A percentile compares a stretch with the other conserved stretches of the same genome.
phyloP scores from a whole-genome alignment of 2,113 vertebrate species.

The Corydoras sp. region DNA sequence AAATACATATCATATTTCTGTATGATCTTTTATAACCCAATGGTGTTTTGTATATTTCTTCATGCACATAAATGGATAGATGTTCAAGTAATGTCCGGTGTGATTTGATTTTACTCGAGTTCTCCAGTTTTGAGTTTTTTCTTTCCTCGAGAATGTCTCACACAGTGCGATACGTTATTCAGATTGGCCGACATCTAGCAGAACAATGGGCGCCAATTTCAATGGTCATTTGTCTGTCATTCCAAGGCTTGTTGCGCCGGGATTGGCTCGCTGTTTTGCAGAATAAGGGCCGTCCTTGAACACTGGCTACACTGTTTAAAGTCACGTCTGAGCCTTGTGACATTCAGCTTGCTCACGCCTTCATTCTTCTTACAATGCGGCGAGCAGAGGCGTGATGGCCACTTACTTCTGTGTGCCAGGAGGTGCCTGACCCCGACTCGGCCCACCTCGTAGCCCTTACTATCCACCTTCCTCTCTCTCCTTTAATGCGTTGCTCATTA shows the following conservation, averaged over 20 bases:
- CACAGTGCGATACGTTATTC: slow-evolving; percentile 8
- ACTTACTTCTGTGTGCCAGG: slow-evolving; percentile 43
- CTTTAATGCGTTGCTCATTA: not conserved
- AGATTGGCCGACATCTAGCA: not conserved
- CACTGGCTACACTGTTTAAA: slow-evolving; percentile 41
- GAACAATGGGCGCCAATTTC: slow-evolving; percentile 19
- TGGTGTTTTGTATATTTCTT: too few species aligned
- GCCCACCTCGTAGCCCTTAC: slow-evolving; percentile 29
- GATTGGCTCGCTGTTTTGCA: slow-evolving; percentile 33
- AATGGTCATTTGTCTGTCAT: slow-evolving; percentile 25
- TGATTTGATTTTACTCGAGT: too few species aligned
- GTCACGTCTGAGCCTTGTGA: slow-evolving; percentile 41
- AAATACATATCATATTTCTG: too few species aligned
- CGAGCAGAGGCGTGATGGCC: slow-evolving; percentile 28
- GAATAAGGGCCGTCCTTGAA: slow-evolving; percentile 31
- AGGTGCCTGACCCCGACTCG: slow-evolving; percentile 35
- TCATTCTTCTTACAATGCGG: slow-evolving; percentile 39
- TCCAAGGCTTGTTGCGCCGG: slow-evolving; percentile 17
- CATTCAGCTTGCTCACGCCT: slow-evolving; percentile 36
- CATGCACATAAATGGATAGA: too few species aligned
- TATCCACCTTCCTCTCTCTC: slow-evolving; percentile 12
- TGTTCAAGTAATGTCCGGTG: too few species aligned
- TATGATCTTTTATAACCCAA: too few species aligned
- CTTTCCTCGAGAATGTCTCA: not conserved
- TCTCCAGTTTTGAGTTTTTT: too few species aligned